Evolutionary conservation across 2,888 invertebrate genomes (phyloP), one percentile per base, ranked within the genome.

Genomic region (Trichogramma dendrolimi): DNA sequence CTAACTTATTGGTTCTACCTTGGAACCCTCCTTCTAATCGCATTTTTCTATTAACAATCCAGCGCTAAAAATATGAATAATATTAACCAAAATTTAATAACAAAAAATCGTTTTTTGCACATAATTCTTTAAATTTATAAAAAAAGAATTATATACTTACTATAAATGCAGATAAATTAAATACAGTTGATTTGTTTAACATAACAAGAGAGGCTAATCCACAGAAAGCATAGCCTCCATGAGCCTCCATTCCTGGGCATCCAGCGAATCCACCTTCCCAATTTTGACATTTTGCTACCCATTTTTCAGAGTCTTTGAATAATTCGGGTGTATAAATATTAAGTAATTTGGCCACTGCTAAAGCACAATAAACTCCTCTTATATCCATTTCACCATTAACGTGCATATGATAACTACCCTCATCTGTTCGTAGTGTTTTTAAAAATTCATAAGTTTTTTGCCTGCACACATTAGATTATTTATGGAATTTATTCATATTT

Each of bases 191-290:
- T 73, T 87, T 87, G 67, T 89, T 87, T 11, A 99, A 82, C 63
- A 99, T 81, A 4, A 91, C 87, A 51, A 99, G 82, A 1, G 94
- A 86, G 58, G 98, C 96, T 66, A 97, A 85, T 0, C 94, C 98
- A 84, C 99, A 99, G 80, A 94, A 99, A 1, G 97, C 90, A 80
- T 99, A 99, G n/a, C 99, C 99, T 3, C 99, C 99, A 81, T 99
- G 99, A 5, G 99, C 98, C 80, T 99, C 99, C 85, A 94, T 87
- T 6, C 93, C 94, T 1, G 94, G 94, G 68, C 85, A 89, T 0
- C 96, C 97, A 47, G 91, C 92, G 83, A 99, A 99, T 1, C 99
- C 99, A 50, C 99, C 99, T 81, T 99, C 99, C 81, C 97, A 99
- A 0, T 96, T 96, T 80, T 99, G 98, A 82, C 98, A 98, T 84